Base-by-base conservation (phyloP, 1,140 invertebrate genomes). In the Calliopsis andreniformis region DNA sequence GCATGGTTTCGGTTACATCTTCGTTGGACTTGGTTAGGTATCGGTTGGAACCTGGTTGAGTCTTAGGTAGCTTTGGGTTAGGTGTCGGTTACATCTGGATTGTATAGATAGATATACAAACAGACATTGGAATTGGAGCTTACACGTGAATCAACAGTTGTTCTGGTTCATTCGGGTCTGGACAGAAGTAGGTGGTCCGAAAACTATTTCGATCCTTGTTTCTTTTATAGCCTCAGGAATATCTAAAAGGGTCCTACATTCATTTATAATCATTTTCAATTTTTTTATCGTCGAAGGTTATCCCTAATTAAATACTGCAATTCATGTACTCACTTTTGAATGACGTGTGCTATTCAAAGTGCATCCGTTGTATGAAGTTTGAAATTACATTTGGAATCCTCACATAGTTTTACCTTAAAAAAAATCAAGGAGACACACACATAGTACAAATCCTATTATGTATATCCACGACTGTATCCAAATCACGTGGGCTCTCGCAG, bases 11-110 rank as follows among this genome's bases (percentile, higher is more conserved):
- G 63, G 71, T 67, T 25, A 14, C 51, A 67, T 75, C 71, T 67
- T 67, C 43, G 71, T 75, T 67, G 63, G 51, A 47, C 51, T 75
- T 56, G 28, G 71, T 75, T 75, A 67, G 51, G 20, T 56, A 67
- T 58, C 23, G 71, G 71, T 28, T 25, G 62, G 62, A 43, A 64
- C 20, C 47, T 66, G 71, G 71, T 75, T 75, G 67, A 75, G 71
- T 75, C 71, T 75, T 75, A 75, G 71, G 55, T 75, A 75, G 71
- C 71, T 67, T 66, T 75, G 51, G 71, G 71, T 75, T 67, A 75
- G 63, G 49, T 51, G 63, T 56, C 43, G 63, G 71, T 75, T 75
- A 67, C 71, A 58, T 67, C 63, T 53, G 28, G 14, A 28, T 16
- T 28, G 35, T 55, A 66, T 73, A 66, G 70, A 35, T 45, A 53